Evolutionary conservation across 37 sponge, comb jelly and placozoan species (phyloP), one percentile per base, ranked within the genome.

Genomic region (Geodia barretti): DNA sequence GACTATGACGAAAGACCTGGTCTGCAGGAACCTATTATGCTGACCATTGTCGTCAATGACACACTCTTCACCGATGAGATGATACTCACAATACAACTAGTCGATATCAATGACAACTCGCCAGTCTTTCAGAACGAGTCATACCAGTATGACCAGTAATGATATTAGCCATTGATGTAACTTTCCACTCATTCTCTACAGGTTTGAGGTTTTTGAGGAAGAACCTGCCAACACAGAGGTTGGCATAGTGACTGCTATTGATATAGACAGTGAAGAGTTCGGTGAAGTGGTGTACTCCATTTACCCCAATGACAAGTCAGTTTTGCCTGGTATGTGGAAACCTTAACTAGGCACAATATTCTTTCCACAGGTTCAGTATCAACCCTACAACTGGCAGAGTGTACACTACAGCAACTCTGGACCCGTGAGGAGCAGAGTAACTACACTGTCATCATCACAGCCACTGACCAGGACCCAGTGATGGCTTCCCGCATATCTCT

Each of bases 91-190:
- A 37, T 89, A 0, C 26, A 40, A 34, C 60, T 91, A 1, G 1
- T 74, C 20, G 87, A 91, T 33, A 35, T 86, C 24, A 91, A 91
- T 60, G 87, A 91, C 64, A 86, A 83, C 75, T 19, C 30, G 0
- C 91, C 91, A 33, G 68, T 77, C 30, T 91, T 91, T 78, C 42
- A 43, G 0, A 64, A 68, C 38, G 33, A 8, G 1, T 54, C 58
- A 0, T 91, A 86, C 74, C 36, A 41, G 36, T 78, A 41, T 7
- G 41, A 41, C 21, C 14, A 7, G 80, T 64, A 54, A 19, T n/a
- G 17, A 70, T 38, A 58, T n/a, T 54, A 54, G 79, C 30, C 21
- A 20, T 20, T 32, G 68, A 69, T 4, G 69, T 63, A n/a, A n/a
- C n/a, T n/a, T n/a, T n/a, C n/a, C n/a, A n/a, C n/a, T n/a, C n/a